Evolutionary conservation across 30 jellyfish, hydroid and myxozoan species (phyloP).

Genomic region (Catostylus mosaicus): DNA sequence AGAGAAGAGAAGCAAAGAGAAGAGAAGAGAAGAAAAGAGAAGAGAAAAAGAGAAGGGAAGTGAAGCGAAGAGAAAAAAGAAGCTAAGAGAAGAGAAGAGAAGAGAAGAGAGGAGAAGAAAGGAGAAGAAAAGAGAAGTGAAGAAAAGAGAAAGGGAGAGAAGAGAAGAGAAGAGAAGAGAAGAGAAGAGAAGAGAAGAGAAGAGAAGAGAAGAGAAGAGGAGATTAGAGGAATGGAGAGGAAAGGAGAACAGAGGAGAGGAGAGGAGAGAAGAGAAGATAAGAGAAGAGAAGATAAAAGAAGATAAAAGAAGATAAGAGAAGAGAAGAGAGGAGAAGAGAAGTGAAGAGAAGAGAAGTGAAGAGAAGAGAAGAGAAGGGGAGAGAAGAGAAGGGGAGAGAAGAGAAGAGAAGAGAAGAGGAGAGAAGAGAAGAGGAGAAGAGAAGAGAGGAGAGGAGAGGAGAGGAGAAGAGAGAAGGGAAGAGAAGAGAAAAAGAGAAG

Average conservation of each 20-base stretch:
- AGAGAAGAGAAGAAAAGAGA: not conserved
- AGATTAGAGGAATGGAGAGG: not conserved
- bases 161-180: not conserved
- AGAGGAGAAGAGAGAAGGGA: not conserved
- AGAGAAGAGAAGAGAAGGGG: too few species aligned
- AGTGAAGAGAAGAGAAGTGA: not conserved
- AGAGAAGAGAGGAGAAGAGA: too few species aligned
- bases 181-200: not conserved
- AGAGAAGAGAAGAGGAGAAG: not conserved
- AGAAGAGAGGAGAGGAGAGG: not conserved
- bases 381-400: not conserved
- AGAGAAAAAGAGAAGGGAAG: not conserved
- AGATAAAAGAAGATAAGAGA: too few species aligned
- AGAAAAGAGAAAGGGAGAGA: not conserved
- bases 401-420: not conserved
- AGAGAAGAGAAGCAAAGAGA: too few species aligned
- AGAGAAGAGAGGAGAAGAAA: too few species aligned
- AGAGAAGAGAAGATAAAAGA: too few species aligned
- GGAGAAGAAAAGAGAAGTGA: not conserved
- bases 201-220: not conserved
- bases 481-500: not conserved
- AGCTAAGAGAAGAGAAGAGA: not conserved
- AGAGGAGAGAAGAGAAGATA: too few species aligned
- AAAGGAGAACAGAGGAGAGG: not conserved
- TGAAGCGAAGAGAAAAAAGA: not conserved